A percentile compares a stretch with the other conserved stretches of the same genome.
These are phyloP conservation scores for Sturnus vulgaris DNA, from an alignment of 2,113 vertebrate species.

Conservation along the genomic window DNA sequence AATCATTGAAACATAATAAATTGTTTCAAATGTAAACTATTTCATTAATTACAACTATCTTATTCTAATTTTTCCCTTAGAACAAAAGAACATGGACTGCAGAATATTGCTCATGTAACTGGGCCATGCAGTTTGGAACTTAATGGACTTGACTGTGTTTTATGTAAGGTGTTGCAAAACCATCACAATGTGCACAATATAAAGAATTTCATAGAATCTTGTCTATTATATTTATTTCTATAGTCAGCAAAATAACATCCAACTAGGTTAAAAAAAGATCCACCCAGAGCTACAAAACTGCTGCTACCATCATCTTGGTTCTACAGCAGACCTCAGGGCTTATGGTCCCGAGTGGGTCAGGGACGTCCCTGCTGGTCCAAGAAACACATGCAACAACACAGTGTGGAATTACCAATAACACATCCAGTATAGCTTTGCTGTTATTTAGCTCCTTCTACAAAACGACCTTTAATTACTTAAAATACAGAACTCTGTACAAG, in stretches of 20 bases:
- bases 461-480: neutral
- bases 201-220: neutral
- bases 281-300: neutral
- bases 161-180: neutral
- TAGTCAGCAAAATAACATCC: neutral
- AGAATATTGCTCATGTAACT: neutral
- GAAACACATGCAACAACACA: fast-evolving
- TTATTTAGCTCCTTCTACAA: neutral
- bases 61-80: neutral
- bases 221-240: neutral
- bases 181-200: neutral
- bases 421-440: fast-evolving
- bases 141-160: neutral
- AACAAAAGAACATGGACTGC: neutral
- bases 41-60: neutral
- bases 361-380: fast-evolving
- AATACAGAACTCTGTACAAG: neutral
- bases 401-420: neutral
- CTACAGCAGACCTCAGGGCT: neutral
- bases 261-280: neutral
- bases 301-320: neutral
- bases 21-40: neutral
- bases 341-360: neutral
- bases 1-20: neutral
- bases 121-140: neutral